Base-by-base conservation (phyloP, 2,888 invertebrate genomes). In the Dasysyrphus tricinctus region DNA sequence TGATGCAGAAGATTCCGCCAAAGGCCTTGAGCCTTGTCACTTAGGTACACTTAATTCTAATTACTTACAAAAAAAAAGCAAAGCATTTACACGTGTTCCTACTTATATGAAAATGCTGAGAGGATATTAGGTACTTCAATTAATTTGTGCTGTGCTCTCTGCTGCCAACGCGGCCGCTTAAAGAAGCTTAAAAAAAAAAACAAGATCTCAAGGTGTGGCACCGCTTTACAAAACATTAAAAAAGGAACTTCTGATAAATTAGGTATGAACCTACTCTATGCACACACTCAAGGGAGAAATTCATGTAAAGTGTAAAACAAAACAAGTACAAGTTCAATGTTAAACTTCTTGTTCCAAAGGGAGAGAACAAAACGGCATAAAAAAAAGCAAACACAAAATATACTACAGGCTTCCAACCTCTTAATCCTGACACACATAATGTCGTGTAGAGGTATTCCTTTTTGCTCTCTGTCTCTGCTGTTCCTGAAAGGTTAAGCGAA, bases 401-500 rank as follows among this genome's bases (percentile, higher is more conserved):
- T 29, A 67, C 37, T 37, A 1, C 37, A 37, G 37, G 9, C 72
- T 65, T 67, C 61, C 61, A 54, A 79, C 61, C 61, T 84, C 83
- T 75, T 80, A 80, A 80, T 84, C 80, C 83, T 80, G 74, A 56
- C 54, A 61, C 32, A 72, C 19, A 80, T 61, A 56, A 69, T 61
- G 67, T 57, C 70, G 9, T 61, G 39, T 32, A 34, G 0, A 57
- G 19, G 39, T 79, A 79, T 61, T 56, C 73, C 44, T 78, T 47
- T 54, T 14, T n/a, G 12, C 24, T 14, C 14, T 14, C 24, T 24
- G 4, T 29, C 24, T 54, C 4, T 59, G 44, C 54, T n/a, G n/a
- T n/a, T 63, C 44, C 51, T 70, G 80, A 75, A 84, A 75, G 83
- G 75, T 84, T 84, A 84, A 84, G 80, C 57, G 76, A 76, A 80